Base-by-base conservation (phyloP, 2,888 invertebrate species). In the Andrena fulva region DNA sequence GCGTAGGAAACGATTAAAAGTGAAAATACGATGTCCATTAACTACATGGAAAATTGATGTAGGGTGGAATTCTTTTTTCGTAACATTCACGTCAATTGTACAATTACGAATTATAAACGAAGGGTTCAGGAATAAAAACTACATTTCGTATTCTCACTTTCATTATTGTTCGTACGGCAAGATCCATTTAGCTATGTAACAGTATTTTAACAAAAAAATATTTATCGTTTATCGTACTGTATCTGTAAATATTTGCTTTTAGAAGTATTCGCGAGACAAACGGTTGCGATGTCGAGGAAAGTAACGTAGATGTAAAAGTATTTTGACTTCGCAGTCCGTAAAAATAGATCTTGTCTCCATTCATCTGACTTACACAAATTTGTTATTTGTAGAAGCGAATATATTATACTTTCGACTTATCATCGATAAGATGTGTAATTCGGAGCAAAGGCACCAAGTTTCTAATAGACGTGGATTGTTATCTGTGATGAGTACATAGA, bases 401-500 rank as follows among this genome's bases (percentile, higher is more conserved):
- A 10, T 62, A 8, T 76, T 20, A 16, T 70, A 2, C 12, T 20
- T 68, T 27, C 50, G n/a, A 66, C 42, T 63, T 70, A 64, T 42
- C 24, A 50, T n/a, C 31, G 29, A 4, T 59, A 63, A 71, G 29
- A 59, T 59, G 67, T 16, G 35, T 81, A 64, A 35, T 33, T 67
- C 48, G 31, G 4, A 52, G n/a, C 2, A 62, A 7, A 68, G 48
- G 5, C 48, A 35, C 27, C n/a, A 16, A 68, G 6, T 50, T 69
- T 76, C 63, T 66, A 70, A 70, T 20, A 6, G n/a, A 33, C 12
- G 72, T 56, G 35, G 31, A 85, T 63, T 84, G 54, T 82, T 84
- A 76, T 83, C 83, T 88, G 84, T 89, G 86, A 89, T 90, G 50
- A 71, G 52, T 64, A 77, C 60, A 68, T 74, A 77, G 62, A 50